Percentiles rank a stretch among this genome's conserved stretches.
phyloP scores from a whole-genome alignment of 2,888 invertebrate genomes.

The Ophraella communa region DNA sequence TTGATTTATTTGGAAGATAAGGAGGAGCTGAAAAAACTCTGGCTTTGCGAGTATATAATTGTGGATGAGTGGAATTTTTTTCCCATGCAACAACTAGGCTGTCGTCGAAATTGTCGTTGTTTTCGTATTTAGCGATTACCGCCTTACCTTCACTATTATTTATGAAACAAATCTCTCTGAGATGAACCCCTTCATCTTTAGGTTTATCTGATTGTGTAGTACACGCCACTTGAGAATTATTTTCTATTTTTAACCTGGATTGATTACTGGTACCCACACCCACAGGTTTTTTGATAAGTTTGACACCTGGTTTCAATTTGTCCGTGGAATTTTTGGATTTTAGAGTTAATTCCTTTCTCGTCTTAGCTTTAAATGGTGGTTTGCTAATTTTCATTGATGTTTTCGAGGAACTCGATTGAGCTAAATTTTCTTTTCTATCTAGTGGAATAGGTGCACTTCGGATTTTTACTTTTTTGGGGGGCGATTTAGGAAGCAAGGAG shows the following conservation, averaged over 20 bases:
- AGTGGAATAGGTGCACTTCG: conserved; percentile 44
- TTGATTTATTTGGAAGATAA: conserved; percentile 27
- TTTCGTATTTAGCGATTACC: conserved; percentile 55
- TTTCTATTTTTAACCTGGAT: conserved; percentile 21
- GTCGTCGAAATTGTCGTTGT: conserved; percentile 46
- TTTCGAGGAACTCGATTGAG: conserved; percentile 51
- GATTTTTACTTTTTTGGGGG: conserved; percentile 37
- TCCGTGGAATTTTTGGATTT: conserved; percentile 45
- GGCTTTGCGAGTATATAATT: conserved; percentile 49
- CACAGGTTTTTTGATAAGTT: conserved; percentile 16
- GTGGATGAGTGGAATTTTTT: conserved; percentile 45
- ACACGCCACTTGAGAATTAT: conserved; percentile 15
- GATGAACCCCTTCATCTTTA: conserved; percentile 45
- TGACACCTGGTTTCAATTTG: conserved; percentile 32
- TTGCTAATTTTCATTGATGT: conserved; percentile 43
- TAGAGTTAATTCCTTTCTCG: conserved; percentile 44
- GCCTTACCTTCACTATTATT: conserved; percentile 55
- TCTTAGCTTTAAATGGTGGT: conserved; percentile 42
- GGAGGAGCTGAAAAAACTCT: conserved; percentile 37
- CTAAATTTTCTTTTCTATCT: conserved; percentile 56
- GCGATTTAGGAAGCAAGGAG: conserved; percentile 43
- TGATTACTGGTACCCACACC: conserved; percentile 33
- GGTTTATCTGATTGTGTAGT: conserved; percentile 26
- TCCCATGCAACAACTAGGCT: conserved; percentile 56
- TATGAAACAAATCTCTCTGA: conserved; percentile 56